Percentiles rank a stretch among this genome's conserved stretches.
Evolutionary conservation across 2,888 invertebrate species (phyloP).

Genomic region (Eueremaeus valkanovi): DNA sequence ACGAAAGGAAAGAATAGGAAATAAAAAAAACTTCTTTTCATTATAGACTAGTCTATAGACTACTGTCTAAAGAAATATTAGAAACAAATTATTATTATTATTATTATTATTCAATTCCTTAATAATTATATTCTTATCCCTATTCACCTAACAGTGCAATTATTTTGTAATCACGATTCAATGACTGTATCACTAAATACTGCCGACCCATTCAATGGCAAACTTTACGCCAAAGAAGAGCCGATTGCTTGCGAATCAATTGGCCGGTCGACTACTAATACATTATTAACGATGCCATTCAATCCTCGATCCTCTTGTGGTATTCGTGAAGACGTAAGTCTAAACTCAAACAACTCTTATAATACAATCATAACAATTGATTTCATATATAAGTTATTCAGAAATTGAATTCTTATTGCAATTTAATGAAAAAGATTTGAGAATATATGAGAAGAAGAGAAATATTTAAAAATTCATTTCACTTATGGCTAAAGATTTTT

Average conservation of each 20-base stretch:
- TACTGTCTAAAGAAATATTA: too few species aligned
- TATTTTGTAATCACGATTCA: constrained; percentile 49
- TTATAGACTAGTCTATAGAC: too few species aligned
- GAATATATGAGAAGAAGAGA: too few species aligned
- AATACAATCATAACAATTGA: too few species aligned
- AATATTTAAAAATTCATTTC: too few species aligned
- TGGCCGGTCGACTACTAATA: constrained; percentile 47
- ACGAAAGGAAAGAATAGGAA: too few species aligned
- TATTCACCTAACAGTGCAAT: constrained; percentile 49
- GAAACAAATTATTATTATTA: too few species aligned
- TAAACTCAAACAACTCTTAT: background rate
- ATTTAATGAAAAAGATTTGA: constrained; percentile 6
- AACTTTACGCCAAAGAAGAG: constrained; percentile 49
- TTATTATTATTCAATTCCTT: too few species aligned
- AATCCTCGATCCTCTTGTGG: constrained; percentile 45
- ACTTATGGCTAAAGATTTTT: too few species aligned
- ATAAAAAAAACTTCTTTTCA: too few species aligned
- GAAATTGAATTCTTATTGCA: constrained; percentile 7
- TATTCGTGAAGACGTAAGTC: constrained; percentile 46
- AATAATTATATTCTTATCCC: too few species aligned
- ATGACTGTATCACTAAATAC: constrained; percentile 50
- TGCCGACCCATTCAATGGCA: constrained; percentile 49
- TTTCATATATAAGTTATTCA: too few species aligned
- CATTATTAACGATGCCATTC: constrained; percentile 46
- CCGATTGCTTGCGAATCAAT: constrained; percentile 48